Evolutionary conservation across 1,140 invertebrate genomes (phyloP).

Genomic region (Steinernema feltiae): DNA sequence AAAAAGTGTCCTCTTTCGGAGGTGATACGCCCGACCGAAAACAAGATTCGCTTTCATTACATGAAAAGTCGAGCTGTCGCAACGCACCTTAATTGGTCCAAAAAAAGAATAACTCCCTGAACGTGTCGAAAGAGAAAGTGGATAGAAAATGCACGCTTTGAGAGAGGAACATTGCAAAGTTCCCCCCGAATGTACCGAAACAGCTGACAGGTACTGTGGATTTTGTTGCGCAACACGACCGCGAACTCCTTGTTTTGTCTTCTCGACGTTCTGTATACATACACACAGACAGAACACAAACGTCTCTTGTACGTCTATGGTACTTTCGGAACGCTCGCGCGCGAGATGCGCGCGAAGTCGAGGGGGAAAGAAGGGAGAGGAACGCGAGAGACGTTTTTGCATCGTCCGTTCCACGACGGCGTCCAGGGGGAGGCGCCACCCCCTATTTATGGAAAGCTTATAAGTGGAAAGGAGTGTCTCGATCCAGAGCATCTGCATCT

Average conservation of each 20-base stretch:
- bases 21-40: constrained; percentile 12
- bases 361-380: constrained; percentile 10
- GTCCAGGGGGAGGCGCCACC: constrained; percentile 16
- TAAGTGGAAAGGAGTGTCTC: constrained; percentile 8
- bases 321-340: not conserved
- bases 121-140: not conserved
- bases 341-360: not conserved
- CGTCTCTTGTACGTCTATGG: not conserved
- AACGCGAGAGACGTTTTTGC: constrained; percentile 13
- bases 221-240: not conserved
- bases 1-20: not conserved
- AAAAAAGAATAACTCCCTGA: not conserved
- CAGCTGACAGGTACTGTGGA: too few relatives aligned
- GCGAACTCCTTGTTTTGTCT: not conserved
- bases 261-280: not conserved
- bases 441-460: constrained; percentile 13
- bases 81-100: constrained; percentile 4
- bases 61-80: not conserved
- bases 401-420: constrained; percentile 27
- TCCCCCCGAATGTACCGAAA: too few relatives aligned
- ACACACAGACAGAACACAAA: not conserved
- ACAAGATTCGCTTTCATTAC: constrained; percentile 8
- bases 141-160: not conserved
- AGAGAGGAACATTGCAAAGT: too few relatives aligned
- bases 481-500: constrained; percentile 10